These are phyloP conservation scores for Sebastes alutus DNA, from an alignment of 2,797 vertebrate genomes.

Conservation along the genomic window DNA sequence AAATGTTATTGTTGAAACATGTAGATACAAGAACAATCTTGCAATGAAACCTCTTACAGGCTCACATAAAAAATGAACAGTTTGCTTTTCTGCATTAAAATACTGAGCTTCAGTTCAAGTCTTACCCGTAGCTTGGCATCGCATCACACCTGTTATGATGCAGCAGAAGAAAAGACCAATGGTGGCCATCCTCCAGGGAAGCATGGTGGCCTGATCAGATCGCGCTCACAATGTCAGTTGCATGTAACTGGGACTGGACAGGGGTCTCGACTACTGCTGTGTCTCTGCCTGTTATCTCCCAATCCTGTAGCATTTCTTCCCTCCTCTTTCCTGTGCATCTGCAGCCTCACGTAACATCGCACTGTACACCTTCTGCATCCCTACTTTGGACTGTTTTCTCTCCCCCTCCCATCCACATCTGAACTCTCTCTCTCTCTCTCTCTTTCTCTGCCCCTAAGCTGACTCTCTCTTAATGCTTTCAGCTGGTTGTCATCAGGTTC, in stretches of 20 bases:
- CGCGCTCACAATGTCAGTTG: neutral
- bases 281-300: neutral
- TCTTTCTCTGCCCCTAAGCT: neutral
- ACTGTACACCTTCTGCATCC: neutral
- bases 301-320: neutral
- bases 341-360: neutral
- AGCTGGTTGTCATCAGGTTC: constrained; percentile 52
- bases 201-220: constrained; percentile 38
- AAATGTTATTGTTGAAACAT: neutral
- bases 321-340: constrained; percentile 1
- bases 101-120: neutral
- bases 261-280: neutral
- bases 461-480: constrained; percentile 10
- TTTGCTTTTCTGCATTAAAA: neutral
- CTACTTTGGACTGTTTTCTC: neutral
- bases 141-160: constrained; percentile 21
- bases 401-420: constrained; percentile 20
- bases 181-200: constrained; percentile 36
- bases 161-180: constrained; percentile 52
- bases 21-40: neutral
- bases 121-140: constrained; percentile 48
- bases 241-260: neutral
- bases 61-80: neutral
- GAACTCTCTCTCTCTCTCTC: constrained; percentile 14
- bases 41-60: neutral